A percentile compares a stretch with the other conserved stretches of the same genome.
phyloP scores from a whole-genome alignment of 2,888 invertebrate genomes.

The Gonocerus acuteangulatus region DNA sequence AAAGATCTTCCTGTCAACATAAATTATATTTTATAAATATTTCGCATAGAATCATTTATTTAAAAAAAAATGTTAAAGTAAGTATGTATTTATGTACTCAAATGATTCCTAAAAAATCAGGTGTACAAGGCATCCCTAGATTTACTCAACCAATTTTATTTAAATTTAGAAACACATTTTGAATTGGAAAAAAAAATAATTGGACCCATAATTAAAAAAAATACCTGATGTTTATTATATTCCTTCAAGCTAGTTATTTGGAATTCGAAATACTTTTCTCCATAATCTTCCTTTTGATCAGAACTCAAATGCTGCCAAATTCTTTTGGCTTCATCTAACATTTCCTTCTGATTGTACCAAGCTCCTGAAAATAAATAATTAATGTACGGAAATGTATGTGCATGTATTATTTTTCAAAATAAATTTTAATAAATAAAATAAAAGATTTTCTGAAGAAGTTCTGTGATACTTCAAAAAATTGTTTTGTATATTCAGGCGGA shows the following conservation, averaged over 20 bases:
- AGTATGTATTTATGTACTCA: background rate
- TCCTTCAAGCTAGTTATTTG: constrained; percentile 71
- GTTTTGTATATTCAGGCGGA: background rate
- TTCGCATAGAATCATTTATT: background rate
- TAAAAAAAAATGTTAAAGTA: background rate
- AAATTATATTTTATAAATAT: background rate
- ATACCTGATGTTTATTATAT: constrained; percentile 47
- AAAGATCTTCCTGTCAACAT: constrained; percentile 26
- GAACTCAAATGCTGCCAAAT: constrained; percentile 74
- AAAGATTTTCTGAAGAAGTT: too few species aligned
- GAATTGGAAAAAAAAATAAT: too few species aligned
- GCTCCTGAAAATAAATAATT: constrained; percentile 31
- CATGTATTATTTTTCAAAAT: too few species aligned
- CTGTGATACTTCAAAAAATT: background rate
- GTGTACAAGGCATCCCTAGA: background rate
- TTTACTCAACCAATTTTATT: background rate
- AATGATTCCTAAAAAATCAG: too few species aligned
- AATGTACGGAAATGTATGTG: background rate
- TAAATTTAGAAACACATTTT: too few species aligned
- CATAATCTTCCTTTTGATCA: constrained; percentile 67
- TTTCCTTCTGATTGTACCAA: constrained; percentile 39
- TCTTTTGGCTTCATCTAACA: constrained; percentile 56
- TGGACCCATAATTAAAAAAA: too few species aligned
- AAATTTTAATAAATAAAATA: too few species aligned
- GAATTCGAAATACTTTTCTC: constrained; percentile 74